phyloP scores from a whole-genome alignment of 2,888 invertebrate species.

The Allygus modestus region DNA sequence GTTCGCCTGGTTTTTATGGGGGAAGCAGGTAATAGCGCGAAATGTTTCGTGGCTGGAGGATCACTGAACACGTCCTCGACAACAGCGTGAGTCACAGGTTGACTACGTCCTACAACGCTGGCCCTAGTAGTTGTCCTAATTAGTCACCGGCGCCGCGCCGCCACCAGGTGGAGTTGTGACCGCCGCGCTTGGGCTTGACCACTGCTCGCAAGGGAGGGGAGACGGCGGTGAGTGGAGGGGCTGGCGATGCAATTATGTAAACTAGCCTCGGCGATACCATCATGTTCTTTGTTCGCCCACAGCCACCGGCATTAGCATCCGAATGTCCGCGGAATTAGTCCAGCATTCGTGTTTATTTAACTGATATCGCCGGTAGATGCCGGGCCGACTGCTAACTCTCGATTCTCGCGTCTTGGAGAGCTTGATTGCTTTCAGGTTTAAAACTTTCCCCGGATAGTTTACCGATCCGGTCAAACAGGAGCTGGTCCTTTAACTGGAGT shows the following conservation, averaged over 20 bases:
- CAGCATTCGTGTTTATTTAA: not conserved
- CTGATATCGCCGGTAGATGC: no score
- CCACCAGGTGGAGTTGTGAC: no score
- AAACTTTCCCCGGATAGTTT: conserved; percentile 11
- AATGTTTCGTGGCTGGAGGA: no score
- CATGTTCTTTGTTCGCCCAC: conserved; percentile 20
- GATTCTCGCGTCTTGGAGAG: not conserved
- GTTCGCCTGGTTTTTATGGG: no score
- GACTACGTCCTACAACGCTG: no score
- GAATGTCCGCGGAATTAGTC: conserved; percentile 10
- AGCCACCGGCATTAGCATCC: not conserved
- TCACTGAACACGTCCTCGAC: no score
- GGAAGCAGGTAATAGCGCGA: no score
- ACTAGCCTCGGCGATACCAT: conserved; percentile 9
- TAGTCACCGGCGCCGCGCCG: no score
- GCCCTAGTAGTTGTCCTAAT: no score
- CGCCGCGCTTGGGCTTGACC: conserved; percentile 10
- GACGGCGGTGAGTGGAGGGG: not conserved
- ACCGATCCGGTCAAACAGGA: not conserved
- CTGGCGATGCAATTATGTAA: conserved; percentile 15
- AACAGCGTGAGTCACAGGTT: no score
- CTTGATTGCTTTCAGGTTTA: conserved; percentile 11
- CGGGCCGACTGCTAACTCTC: no score
- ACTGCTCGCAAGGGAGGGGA: not conserved
- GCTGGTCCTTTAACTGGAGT: no score